These are phyloP conservation scores for Mycteria americana DNA, from an alignment of 2,797 vertebrate species.

Conservation along the genomic window DNA sequence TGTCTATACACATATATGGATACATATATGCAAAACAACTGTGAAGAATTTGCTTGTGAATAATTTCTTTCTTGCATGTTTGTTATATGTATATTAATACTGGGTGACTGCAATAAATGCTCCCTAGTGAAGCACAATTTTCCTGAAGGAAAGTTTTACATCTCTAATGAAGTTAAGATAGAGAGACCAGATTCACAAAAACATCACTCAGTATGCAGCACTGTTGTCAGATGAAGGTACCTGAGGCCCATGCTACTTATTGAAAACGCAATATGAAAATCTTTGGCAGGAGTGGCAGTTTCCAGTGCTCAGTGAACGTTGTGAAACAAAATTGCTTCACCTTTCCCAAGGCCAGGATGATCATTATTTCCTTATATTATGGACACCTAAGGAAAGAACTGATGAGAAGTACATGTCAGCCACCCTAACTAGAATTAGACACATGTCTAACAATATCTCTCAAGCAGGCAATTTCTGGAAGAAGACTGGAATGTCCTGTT, in stretches of 20 bases:
- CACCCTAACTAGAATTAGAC: not conserved
- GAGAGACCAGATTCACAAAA: not conserved
- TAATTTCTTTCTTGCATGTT: not conserved
- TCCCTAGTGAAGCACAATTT: not conserved
- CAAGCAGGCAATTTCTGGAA: not conserved
- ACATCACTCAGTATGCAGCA: not conserved
- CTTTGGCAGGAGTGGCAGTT: not conserved
- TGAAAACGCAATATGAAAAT: not conserved
- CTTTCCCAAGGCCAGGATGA: not conserved
- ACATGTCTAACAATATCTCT: not conserved
- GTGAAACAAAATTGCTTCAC: not conserved
- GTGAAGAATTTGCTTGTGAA: not conserved
- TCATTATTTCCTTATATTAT: not conserved
- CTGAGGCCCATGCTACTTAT: not conserved
- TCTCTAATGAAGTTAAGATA: not conserved
- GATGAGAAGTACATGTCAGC: not conserved
- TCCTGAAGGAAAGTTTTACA: not conserved
- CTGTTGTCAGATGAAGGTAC: not conserved
- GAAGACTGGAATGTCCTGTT: not conserved
- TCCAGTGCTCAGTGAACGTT: not conserved
- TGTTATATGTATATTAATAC: not conserved
- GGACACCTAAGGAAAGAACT: not conserved
- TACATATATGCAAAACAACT: not conserved
- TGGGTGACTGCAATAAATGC: not conserved
- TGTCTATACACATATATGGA: not conserved